phyloP scores from a whole-genome alignment of 2,888 invertebrate genomes.

The Lasioglossum malachurum region DNA sequence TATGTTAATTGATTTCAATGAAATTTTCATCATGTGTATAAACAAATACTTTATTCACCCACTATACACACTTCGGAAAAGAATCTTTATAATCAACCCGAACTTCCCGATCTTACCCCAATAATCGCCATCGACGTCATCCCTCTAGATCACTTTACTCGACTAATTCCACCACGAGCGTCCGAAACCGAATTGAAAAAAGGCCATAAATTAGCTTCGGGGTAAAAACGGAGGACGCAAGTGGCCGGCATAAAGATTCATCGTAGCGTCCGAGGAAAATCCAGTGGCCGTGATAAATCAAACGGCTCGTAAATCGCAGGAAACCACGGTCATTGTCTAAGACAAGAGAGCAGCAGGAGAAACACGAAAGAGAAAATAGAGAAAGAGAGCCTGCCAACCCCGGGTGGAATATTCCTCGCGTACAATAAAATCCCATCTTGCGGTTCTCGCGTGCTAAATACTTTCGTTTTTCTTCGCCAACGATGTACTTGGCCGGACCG shows the following conservation, averaged over 20 bases:
- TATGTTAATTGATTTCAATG: too few relatives aligned
- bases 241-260: conserved; percentile 4
- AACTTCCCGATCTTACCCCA: neutral
- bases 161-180: neutral
- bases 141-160: neutral
- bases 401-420: conserved; percentile 29
- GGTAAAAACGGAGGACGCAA: neutral
- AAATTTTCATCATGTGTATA: too few relatives aligned
- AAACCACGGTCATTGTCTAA: conserved; percentile 24
- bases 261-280: conserved; percentile 6
- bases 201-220: neutral
- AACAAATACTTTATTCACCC: too few relatives aligned
- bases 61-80: neutral
- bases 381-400: neutral
- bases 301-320: conserved; percentile 23
- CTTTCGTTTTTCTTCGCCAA: conserved; percentile 81
- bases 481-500: conserved; percentile 81
- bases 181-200: neutral
- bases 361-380: neutral
- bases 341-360: neutral
- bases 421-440: conserved; percentile 74
- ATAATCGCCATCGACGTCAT: neutral
- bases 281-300: conserved; percentile 17
- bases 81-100: neutral
- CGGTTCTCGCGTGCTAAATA: conserved; percentile 74